Evolutionary conservation across 1,140 invertebrate species (phyloP), one percentile per base, ranked within the genome.

Genomic region (Doryteuthis pealeii): DNA sequence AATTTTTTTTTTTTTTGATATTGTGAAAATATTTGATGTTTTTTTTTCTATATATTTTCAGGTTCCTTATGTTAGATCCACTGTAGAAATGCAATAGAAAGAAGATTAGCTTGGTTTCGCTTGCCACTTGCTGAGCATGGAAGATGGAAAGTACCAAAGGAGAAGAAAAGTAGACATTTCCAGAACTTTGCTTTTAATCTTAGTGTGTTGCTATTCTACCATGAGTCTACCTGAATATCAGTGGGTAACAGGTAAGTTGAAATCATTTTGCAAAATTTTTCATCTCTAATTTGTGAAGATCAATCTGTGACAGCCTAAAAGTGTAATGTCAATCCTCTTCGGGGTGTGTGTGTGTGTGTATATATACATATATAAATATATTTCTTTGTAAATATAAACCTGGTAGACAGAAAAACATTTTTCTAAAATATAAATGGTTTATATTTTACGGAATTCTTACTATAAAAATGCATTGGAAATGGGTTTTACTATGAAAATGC

Each of bases 11-110:
- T 62, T 8, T 62, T 15, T 62, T 5, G 18, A 62, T 6, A 22
- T 14, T 62, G 3, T 62, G 18, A 62, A 22, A 14, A 15, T n/a
- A 14, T 22, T 62, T 12, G 10, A n/a, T 22, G 6, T 0, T 15
- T 62, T 62, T 62, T 8, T 62, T 8, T 62, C 18, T 62, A 0
- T 62, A 6, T 62, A n/a, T 62, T 62, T 2, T 8, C 54, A 62
- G 54, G 26, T n/a, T 62, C 54, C 54, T 28, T 62, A 62, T 62
- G 54, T 62, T 62, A n/a, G 54, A 62, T 62, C 54, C 54, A 62
- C 54, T 62, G 54, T 62, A 62, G 54, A 62, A n/a, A 62, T 62
- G 54, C 54, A 62, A 62, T 62, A 62, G 54, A 62, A 22, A 62
- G 26, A 28, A 62, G 54, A 62, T 62, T 62, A n/a, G 54, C 54